Evolutionary conservation across 1,140 invertebrate species (phyloP), one percentile per base, ranked within the genome.

Genomic region (Caerostris extrusa): DNA sequence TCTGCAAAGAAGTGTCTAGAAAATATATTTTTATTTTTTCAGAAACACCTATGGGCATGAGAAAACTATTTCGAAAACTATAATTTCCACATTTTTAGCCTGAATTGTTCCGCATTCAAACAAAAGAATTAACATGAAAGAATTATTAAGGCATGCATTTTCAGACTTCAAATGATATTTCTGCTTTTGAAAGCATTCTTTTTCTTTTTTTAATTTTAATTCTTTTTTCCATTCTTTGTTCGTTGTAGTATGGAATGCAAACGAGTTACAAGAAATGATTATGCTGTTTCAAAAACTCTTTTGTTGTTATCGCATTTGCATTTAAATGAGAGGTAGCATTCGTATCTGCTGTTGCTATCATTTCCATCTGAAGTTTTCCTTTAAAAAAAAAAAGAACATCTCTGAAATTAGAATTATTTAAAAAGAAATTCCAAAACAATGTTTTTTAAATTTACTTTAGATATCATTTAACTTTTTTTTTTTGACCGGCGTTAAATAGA

Each of bases 1-100:
- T 34, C 34, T 34, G 2, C 34, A 34, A 34, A 34, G 34, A 34
- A 34, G 34, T 34, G 2, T 34, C 34, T 34, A 34, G 34, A 34
- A 34, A 34, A 34, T 34, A 34, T 34, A 34, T 34, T 34, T 34
- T 34, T 34, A 34, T 34, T 34, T 2, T n/a, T 34, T 34, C 34
- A 34, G 34, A 34, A 34, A 34, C 34, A 34, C 34, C 34, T 34
- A 34, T 34, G 34, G 34, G 34, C 34, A 34, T 34, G 34, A 34
- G 34, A 34, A 34, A 34, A 14, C 12, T 10, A 17, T 55, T 57
- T 56, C 17, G 17, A 19, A 57, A 83, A 83, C 56, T n/a, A 6
- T 57, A 57, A 83, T 83, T 83, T 83, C n/a, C 81, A 53, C 53
- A 53, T 57, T 57, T 83, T 57, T 34, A 56, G n/a, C 69, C 69